Base-by-base conservation (phyloP, 1,140 invertebrate genomes). In the Frieseomelitta varia region DNA sequence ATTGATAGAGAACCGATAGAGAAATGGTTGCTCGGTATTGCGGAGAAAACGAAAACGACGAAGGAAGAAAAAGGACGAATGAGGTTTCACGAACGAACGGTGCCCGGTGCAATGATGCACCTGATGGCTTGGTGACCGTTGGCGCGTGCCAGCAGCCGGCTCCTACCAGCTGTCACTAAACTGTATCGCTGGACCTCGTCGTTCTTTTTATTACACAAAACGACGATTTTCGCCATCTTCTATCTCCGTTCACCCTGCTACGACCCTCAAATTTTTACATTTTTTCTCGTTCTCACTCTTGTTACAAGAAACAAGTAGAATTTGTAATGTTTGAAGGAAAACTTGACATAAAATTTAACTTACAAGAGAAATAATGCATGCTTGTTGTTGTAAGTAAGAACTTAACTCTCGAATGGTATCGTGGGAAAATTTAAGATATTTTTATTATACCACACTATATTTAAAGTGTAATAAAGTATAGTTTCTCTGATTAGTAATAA, bases 131-230 rank as follows among this genome's bases (percentile, higher is more conserved):
- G 67, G 58, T 88, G 90, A 92, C 91, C 85, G 85, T 85, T 85
- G 90, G 87, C 92, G 89, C 92, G 92, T 93, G 92, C 91, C 91
- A 85, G 76, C 86, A 78, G 77, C 61, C 91, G 91, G 90, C 87
- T 91, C 85, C 86, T 86, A 61, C 79, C 81, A 89, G 90, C 88
- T 90, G 89, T 78, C n/a, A 68, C 69, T 12, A 30, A 78, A 78
- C 74, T 72, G 27, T 17, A 47, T 65, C 69, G 24, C n/a, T 72
- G 81, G 39, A 71, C 58, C 58, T 51, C 24, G 55, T 68, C 53
- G 19, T 30, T 68, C 27, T 85, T 86, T 80, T 67, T 58, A 56
- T 80, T 67, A 11, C 12, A 0, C 12, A 0, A n/a, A 24, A 21
- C 14, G 10, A 27, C 51, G 6, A 51, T 80, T 24, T 80, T 61